A percentile compares a stretch with the other conserved stretches of the same genome.
Evolutionary conservation across 2,113 vertebrate genomes (phyloP).

Genomic region (Synodontis membranacea): DNA sequence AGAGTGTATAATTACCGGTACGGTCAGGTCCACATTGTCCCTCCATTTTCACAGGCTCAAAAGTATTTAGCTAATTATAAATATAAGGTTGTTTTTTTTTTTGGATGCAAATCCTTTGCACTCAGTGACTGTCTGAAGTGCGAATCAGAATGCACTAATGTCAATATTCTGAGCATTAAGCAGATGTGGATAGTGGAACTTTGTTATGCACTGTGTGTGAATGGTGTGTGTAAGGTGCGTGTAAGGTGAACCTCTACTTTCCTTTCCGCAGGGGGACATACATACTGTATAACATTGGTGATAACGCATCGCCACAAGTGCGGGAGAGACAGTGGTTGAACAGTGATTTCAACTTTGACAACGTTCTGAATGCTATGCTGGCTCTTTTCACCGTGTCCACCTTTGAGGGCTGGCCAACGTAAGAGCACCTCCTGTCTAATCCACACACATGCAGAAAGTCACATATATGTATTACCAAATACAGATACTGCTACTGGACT

Average conservation of each 20-base stretch:
- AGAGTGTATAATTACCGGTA: neutral
- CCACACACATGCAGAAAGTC: neutral
- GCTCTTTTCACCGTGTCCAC: constrained; percentile 98
- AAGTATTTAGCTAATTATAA: neutral
- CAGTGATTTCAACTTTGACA: constrained; percentile 98
- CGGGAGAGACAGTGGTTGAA: constrained; percentile 91
- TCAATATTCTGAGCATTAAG: neutral
- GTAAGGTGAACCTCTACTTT: constrained; percentile 1
- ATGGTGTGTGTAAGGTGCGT: neutral
- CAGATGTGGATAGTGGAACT: neutral
- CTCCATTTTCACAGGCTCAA: too few relatives aligned
- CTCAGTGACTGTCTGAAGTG: too few relatives aligned
- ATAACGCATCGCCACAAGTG: constrained; percentile 85
- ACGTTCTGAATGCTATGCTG: constrained; percentile 98
- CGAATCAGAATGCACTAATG: neutral
- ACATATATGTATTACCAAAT: neutral
- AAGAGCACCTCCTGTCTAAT: constrained; percentile 60
- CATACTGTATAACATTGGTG: constrained; percentile 93
- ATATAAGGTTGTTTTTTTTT: neutral
- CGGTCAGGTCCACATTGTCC: neutral
- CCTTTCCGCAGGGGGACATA: constrained; percentile 79
- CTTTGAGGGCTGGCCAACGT: constrained; percentile 98
- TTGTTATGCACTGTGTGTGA: neutral
- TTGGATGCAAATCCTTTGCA: neutral
- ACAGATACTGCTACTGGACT: neutral